Base-by-base conservation (phyloP, 2,888 invertebrate species). In the Ferdinandea cuprea region DNA sequence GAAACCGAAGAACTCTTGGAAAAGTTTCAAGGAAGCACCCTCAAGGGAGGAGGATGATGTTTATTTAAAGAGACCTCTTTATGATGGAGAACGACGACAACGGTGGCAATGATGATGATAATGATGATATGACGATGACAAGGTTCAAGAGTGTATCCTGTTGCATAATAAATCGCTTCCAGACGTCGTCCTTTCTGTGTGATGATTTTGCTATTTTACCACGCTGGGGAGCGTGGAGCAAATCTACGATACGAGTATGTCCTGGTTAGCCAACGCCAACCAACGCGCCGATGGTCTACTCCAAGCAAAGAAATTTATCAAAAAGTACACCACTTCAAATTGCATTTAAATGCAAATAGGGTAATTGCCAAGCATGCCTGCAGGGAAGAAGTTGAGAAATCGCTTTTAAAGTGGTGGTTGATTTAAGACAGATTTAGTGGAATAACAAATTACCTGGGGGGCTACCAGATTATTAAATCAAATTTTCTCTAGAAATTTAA, bases 281-380 rank as follows among this genome's bases (percentile, higher is more conserved):
- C 19, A 54, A 54, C 19, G 35, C 2, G 54, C 35, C 17, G 54
- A n/a, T 19, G 17, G 11, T 42, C 25, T 58, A 56, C 25, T 15
- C 9, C 25, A 6, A 3, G 0, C n/a, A 7, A 3, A 1, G 13
- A 1, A 46, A 61, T 46, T 46, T 61, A 61, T 32, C 6, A 19
- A 21, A 63, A 54, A 40, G 37, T 40, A 25, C 2, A 32, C 17
- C 7, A 13, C 42, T 32, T 42, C 66, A 74, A 68, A 48, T 61
- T 69, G 61, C 74, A 80, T 68, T 73, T 56, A 74, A 74, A 80
- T 80, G 74, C 74, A 80, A 80, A 80, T 80, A 46, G 52, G 58
- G 74, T 44, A 58, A 78, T 78, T 78, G 37, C 30, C 30, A 30
- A 28, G 25, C 54, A 11, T 15, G 11, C 21, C 35, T 35, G 15